Base-by-base conservation (phyloP, 2,888 invertebrate genomes). In the Sinelater perroti region DNA sequence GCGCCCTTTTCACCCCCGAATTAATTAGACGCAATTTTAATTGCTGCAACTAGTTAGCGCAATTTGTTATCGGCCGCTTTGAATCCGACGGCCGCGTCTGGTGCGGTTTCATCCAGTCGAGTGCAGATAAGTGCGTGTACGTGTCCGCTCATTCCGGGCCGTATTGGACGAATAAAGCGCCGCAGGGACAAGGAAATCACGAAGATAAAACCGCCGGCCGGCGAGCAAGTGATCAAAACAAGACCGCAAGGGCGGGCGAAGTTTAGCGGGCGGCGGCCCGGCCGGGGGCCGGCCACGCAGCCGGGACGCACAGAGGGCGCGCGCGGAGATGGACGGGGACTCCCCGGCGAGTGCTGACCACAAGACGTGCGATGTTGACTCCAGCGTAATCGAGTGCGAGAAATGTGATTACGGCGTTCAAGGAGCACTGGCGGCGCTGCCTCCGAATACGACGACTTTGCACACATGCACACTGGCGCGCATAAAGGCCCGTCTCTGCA, bases 281-380 rank as follows among this genome's bases (percentile, higher is more conserved):
- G 16, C 17, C 44, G 51, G n/a, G 10, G 36, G 26, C 14, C n/a
- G n/a, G n/a, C n/a, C n/a, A n/a, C n/a, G n/a, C n/a, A n/a, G n/a
- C n/a, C n/a, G n/a, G n/a, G n/a, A n/a, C n/a, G n/a, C n/a, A n/a
- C n/a, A n/a, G n/a, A n/a, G n/a, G n/a, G n/a, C n/a, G n/a, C n/a
- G n/a, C n/a, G n/a, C n/a, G 47, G 45, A 64, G 66, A 64, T 64
- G 56, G 62, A 63, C 56, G 46, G 57, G 40, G 53, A 30, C 38
- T 69, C 71, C 70, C 71, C 44, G 60, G 67, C 61, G 72, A 62
- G 63, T 66, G 64, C 66, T 72, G 72, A 67, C 69, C 69, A 61
- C 69, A 64, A 67, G 70, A 73, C 72, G 72, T 72, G 72, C 65
- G 66, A 66, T 66, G 66, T 70, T 68, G 69, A 65, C 66, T 68